Evolutionary conservation across 2,888 invertebrate species (phyloP).

Genomic region (Rotaria sp.): DNA sequence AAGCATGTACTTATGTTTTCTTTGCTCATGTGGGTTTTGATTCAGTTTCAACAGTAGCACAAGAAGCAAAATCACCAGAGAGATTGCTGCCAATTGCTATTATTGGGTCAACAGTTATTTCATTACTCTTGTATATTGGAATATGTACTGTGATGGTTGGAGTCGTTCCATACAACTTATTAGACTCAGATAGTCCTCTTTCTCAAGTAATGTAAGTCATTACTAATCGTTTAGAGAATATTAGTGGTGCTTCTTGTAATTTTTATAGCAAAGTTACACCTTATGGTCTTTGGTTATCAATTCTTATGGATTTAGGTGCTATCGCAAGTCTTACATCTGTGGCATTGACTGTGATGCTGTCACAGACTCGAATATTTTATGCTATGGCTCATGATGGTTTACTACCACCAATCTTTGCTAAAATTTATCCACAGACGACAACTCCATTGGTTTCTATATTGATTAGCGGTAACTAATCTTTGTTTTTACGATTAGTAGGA

Average conservation of each 20-base stretch:
- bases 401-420: not conserved
- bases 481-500: not conserved
- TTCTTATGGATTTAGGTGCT: not conserved
- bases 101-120: conserved; percentile 20
- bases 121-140: not conserved
- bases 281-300: not conserved
- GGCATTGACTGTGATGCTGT: not conserved
- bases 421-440: no score
- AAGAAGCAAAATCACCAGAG: conserved; percentile 26
- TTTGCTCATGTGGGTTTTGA: conserved; percentile 38
- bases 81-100: conserved; percentile 30
- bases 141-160: not conserved
- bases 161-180: not conserved
- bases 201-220: not conserved
- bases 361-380: conserved; percentile 22
- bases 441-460: not conserved
- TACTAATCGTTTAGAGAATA: not conserved
- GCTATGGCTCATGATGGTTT: conserved; percentile 32
- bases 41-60: conserved; percentile 33
- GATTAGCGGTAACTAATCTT: not conserved
- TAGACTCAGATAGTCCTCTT: conserved; percentile 13
- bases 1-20: conserved; percentile 19
- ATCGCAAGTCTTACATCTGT: conserved; percentile 17
- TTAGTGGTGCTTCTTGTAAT: not conserved
- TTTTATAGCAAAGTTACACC: not conserved